Base-by-base conservation (phyloP, 2,888 invertebrate species). In the Tetropium fuscum region DNA sequence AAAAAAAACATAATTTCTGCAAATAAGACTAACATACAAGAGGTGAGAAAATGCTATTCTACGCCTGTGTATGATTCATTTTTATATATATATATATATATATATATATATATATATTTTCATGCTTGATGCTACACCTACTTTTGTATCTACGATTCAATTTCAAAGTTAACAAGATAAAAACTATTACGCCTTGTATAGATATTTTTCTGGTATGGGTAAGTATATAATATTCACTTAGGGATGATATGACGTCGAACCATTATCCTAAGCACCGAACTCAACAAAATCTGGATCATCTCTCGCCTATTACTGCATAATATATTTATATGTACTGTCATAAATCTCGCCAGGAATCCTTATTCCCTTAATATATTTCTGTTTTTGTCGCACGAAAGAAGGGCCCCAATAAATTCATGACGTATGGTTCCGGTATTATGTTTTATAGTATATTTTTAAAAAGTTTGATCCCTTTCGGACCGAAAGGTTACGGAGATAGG, bases 381-480 rank as follows among this genome's bases (percentile, higher is more conserved):
- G 49, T 63, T 61, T 66, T 64, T 67, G 67, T 69, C 66, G 60
- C 60, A 55, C 32, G 53, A 45, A 58, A 59, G 55, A 66, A 63
- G 44, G 48, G 56, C 44, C n/a, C 54, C 65, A 61, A 67, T 71
- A 71, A 69, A 71, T 70, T 70, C 64, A 66, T 65, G 67, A 71
- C 69, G 65, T 65, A 67, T 61, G 71, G 68, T 62, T 61, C 59
- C 51, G 58, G 67, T 64, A 67, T 69, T 68, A 69, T 73, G 71
- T 71, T 73, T 71, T 73, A 71, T 72, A 66, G 70, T 72, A 57
- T 68, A 68, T 69, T 72, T 71, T 70, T 61, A 59, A 72, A 70
- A 74, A 73, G 68, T 71, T 68, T 69, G 60, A 68, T 66, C 64
- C 64, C 55, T 60, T 68, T 59, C 58, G 63, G 66, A 62, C 61